Evolutionary conservation across 2,113 vertebrate species (phyloP), one percentile per base, ranked within the genome.

Genomic region (Macrotus californicus): DNA sequence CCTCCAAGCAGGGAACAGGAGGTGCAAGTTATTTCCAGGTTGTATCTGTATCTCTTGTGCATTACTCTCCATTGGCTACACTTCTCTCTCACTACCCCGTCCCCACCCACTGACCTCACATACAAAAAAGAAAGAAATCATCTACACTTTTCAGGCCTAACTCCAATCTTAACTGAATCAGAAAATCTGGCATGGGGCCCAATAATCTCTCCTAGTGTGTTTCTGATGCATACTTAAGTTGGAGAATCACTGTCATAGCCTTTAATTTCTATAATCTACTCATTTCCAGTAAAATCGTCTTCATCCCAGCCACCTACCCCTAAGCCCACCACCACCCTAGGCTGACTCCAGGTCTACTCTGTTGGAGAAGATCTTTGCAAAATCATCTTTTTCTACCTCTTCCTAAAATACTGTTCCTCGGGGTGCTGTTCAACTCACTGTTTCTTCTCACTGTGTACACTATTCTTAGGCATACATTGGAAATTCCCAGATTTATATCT

Each of bases 21-120:
- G 64, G 84, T 41, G 39, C 86, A 96, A 91, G 76, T 97, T 95
- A 91, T 93, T 94, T 34, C 43, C 56, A 95, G 46, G 89, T 83
- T 91, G 83, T 46, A 87, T 85, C 70, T 80, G 1, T 21, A 59
- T 72, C 39, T 81, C 61, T 43, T 24, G 54, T 18, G 56, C 34
- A 0, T 24, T 54, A 90, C 34, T n/a, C 34, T 70, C 46, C 72
- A 26, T 91, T 89, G 50, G 39, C 73, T 76, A 50, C 11, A 72
- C 11, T 70, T 75, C 67, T 75, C 64, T 34, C 31, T 72, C 59
- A 70, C 50, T 67, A 56, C 67, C 59, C 73, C 52, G n/a, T 64
- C 12, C 12, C 61, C 61, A 64, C 12, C 29, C 61, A 64, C 61
- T 14, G 12, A 64, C 31, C 4, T 18, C 61, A 64, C 61, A 59